phyloP scores from a whole-genome alignment of 1,140 invertebrate species.

The Drosophila mojavensis region DNA sequence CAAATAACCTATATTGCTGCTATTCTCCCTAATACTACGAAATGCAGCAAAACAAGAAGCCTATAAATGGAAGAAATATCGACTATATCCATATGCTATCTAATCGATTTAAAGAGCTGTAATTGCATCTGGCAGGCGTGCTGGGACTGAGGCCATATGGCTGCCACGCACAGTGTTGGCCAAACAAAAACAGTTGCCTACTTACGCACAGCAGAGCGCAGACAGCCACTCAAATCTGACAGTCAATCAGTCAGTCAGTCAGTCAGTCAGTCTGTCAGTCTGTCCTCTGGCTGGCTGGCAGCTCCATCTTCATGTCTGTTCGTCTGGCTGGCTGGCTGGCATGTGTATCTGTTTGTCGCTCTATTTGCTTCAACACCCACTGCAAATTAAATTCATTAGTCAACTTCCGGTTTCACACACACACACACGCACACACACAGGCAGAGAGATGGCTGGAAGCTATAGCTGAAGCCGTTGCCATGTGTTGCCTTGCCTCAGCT shows the following conservation, averaged over 20 bases:
- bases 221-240: slow-evolving; percentile 19
- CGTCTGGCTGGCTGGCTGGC: slow-evolving; percentile 11
- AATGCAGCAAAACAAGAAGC: too few species aligned
- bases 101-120: neutral
- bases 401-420: slow-evolving; percentile 69
- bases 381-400: slow-evolving; percentile 83
- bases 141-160: neutral
- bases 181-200: slow-evolving; percentile 59
- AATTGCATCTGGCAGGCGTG: neutral
- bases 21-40: too few species aligned
- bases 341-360: slow-evolving; percentile 61
- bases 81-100: neutral
- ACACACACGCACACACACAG: slow-evolving; percentile 28
- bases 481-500: slow-evolving; percentile 50
- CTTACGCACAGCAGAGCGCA: slow-evolving; percentile 35
- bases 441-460: neutral
- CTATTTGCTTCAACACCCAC: slow-evolving; percentile 78
- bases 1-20: too few species aligned
- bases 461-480: slow-evolving; percentile 48
- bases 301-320: slow-evolving; percentile 6
- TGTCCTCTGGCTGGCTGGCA: neutral
- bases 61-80: too few species aligned
- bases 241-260: slow-evolving; percentile 48
- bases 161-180: slow-evolving; percentile 1
- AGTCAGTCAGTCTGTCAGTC: slow-evolving; percentile 30